Evolutionary conservation across 1,140 invertebrate genomes (phyloP).

Genomic region (Caligus rogercresseyi): DNA sequence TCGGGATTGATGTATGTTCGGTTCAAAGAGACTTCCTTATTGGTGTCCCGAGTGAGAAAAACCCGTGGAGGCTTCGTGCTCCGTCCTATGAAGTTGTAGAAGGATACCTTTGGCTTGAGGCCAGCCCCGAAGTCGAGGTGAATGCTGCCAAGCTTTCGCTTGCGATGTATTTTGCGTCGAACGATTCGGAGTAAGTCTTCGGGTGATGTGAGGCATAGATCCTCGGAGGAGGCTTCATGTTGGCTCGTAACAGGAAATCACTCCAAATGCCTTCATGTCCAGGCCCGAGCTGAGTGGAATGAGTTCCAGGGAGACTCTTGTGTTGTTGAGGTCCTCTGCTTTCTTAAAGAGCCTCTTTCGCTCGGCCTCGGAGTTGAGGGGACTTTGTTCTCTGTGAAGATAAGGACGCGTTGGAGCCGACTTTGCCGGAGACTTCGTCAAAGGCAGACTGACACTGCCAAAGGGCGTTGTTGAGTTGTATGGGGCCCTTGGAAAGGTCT

Average conservation of each 20-base stretch:
- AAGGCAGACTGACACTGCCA: constrained; percentile 17
- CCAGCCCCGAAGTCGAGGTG: constrained; percentile 1
- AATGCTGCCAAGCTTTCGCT: not conserved
- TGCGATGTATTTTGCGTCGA: not conserved
- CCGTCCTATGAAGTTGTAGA: constrained; percentile 11
- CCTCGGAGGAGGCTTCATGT: not conserved
- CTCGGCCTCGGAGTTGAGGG: constrained; percentile 4
- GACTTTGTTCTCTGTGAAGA: constrained; percentile 4
- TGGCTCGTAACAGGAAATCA: constrained; percentile 6
- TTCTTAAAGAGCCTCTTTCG: constrained; percentile 1
- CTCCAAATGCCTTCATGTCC: not conserved
- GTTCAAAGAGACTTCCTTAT: not conserved
- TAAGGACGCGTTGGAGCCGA: constrained; percentile 8
- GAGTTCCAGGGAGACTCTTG: not conserved
- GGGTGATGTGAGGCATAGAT: not conserved
- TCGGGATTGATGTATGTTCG: constrained; percentile 7
- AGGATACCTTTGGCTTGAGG: not conserved
- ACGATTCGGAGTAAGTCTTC: constrained; percentile 8
- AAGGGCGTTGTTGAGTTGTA: not conserved
- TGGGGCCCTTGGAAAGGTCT: not conserved
- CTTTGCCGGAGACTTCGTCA: constrained; percentile 9
- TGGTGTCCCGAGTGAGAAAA: constrained; percentile 2
- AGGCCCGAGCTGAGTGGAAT: not conserved
- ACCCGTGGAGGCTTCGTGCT: constrained; percentile 6
- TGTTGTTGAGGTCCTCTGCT: constrained; percentile 5